Conservation (phyloP, 2,113 vertebrate genomes). For the Lycocorax pyrrhopterus region DNA sequence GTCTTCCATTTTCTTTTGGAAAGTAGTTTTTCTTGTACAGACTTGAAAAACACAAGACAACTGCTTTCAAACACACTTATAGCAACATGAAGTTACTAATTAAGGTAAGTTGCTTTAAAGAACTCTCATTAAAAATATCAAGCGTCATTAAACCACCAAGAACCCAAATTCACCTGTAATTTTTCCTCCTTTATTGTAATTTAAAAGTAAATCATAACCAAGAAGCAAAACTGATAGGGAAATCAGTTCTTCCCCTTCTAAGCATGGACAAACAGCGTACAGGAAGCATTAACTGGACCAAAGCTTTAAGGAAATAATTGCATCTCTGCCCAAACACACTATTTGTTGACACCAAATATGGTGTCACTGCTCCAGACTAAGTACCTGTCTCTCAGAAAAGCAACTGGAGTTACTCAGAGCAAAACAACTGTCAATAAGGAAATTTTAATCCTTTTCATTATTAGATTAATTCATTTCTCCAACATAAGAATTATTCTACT, state of each 20-base stretch:
- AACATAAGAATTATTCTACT: neutral
- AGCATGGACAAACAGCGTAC: neutral
- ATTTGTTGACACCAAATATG: neutral
- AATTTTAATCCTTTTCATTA: neutral
- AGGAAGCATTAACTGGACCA: neutral
- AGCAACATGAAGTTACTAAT: neutral
- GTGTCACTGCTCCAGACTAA: neutral
- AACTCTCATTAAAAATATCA: neutral
- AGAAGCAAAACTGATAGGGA: neutral
- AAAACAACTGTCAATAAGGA: neutral
- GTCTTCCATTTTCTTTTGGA: neutral
- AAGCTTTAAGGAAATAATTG: neutral
- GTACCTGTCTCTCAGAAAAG: neutral
- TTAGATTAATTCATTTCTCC: neutral
- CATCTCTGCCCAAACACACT: neutral
- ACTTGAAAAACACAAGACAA: neutral
- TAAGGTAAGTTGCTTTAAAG: neutral
- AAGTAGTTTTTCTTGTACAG: neutral
- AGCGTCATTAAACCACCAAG: neutral
- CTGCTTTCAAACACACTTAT: neutral
- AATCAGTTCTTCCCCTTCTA: neutral
- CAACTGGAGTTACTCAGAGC: neutral
- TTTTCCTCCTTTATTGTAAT: neutral
- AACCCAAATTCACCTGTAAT: neutral
- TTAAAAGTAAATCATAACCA: neutral